Percentiles rank a stretch among this genome's conserved stretches.
phyloP scores from a whole-genome alignment of 2,113 vertebrate species.

The Chaenogobius annularis region DNA sequence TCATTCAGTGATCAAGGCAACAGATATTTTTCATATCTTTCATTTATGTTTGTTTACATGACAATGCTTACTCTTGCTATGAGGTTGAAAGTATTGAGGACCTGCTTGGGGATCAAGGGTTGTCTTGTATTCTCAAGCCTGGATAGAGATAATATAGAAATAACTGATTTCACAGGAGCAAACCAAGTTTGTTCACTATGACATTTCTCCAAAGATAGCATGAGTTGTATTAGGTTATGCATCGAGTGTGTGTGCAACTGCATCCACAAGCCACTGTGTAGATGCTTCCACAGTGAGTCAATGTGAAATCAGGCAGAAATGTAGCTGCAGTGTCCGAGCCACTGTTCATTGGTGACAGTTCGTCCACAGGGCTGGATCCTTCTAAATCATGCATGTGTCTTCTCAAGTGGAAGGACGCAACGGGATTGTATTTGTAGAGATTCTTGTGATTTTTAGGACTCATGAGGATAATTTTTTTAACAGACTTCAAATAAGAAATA shows the following conservation, averaged over 20 bases:
- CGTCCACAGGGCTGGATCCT: slow-evolving; percentile 2
- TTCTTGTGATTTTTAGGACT: neutral
- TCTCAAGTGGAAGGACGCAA: neutral
- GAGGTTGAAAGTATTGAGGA: neutral
- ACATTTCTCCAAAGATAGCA: neutral
- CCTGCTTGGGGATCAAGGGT: neutral
- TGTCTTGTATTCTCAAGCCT: neutral
- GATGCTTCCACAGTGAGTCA: slow-evolving; percentile 1
- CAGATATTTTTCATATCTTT: neutral
- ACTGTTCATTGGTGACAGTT: neutral
- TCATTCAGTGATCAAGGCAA: neutral
- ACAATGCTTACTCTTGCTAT: neutral
- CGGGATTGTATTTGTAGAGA: neutral
- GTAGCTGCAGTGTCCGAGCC: neutral
- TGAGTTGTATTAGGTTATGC: neutral
- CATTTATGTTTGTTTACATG: neutral
- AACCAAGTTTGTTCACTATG: neutral
- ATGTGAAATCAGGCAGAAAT: neutral
- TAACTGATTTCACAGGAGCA: neutral
- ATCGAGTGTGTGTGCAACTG: neutral
- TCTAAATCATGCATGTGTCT: neutral
- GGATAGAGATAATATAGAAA: neutral
- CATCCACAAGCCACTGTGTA: slow-evolving; percentile 6
- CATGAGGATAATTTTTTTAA: too few relatives aligned
- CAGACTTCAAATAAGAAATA: too few relatives aligned